Conservation (phyloP, 2,797 vertebrate genomes). For the Falco novaeseelandiae region DNA sequence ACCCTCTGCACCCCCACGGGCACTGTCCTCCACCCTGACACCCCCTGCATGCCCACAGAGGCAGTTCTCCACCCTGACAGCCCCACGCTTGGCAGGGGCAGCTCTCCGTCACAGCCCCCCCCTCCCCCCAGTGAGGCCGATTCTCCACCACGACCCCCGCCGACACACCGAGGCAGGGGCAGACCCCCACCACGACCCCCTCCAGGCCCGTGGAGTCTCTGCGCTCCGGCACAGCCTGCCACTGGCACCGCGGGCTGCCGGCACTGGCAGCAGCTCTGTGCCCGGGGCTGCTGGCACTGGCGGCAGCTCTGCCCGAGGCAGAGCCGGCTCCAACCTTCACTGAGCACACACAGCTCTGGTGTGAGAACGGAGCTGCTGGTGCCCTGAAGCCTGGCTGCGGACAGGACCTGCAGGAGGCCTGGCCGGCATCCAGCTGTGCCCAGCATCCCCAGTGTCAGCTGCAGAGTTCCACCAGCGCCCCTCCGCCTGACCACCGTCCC, state of each 20-base stretch:
- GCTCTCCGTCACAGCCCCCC: background rate
- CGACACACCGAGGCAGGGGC: background rate
- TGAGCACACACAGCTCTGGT: background rate
- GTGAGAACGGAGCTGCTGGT: background rate
- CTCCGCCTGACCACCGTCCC: accelerated
- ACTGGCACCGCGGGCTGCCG: background rate
- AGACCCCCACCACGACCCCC: background rate
- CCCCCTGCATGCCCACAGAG: background rate
- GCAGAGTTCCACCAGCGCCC: background rate
- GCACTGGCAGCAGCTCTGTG: too few species aligned
- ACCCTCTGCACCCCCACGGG: background rate
- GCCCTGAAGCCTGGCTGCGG: accelerated
- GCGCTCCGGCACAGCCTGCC: background rate
- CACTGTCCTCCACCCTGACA: background rate
- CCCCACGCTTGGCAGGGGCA: background rate
- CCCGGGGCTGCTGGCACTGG: background rate
- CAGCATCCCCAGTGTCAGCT: accelerated
- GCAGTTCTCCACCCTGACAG: background rate
- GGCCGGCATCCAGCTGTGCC: background rate
- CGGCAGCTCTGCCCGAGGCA: background rate
- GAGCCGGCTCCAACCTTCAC: background rate
- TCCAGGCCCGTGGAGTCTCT: too few species aligned
- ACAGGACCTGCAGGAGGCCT: background rate
- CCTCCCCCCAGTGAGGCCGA: accelerated
- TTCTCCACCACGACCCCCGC: background rate